Conservation (phyloP, 2,888 invertebrate genomes). For the Caenorhabditis sp. region DNA sequence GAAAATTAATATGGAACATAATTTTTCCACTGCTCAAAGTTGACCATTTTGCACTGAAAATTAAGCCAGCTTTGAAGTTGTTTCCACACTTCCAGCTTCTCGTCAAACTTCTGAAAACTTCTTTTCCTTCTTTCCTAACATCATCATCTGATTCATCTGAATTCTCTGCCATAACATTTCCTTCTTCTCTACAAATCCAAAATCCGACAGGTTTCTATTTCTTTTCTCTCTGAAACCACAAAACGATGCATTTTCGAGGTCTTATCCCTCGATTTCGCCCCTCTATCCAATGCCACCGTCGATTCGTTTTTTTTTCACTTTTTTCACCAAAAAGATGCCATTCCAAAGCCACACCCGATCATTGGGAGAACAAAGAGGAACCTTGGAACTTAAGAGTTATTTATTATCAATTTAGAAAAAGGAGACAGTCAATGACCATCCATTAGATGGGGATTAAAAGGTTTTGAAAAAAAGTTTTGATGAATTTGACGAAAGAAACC, state of each 20-base stretch:
- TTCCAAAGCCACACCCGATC: slow-evolving; percentile 28
- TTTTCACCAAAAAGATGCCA: slow-evolving; percentile 26
- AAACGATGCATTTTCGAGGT: slow-evolving; percentile 28
- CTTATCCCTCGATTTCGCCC: slow-evolving; percentile 19
- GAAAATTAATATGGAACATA: no score
- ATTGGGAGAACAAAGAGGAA: slow-evolving; percentile 8
- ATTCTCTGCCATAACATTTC: slow-evolving; percentile 10
- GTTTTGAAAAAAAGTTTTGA: not conserved
- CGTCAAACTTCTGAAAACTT: no score
- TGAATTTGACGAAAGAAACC: not conserved
- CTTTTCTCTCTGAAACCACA: slow-evolving; percentile 12
- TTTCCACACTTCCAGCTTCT: no score
- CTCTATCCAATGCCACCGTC: slow-evolving; percentile 2
- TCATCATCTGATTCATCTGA: not conserved
- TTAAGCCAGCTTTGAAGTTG: no score
- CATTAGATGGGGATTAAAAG: not conserved
- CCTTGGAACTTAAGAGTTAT: slow-evolving; percentile 20
- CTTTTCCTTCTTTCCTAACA: no score
- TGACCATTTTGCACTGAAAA: no score
- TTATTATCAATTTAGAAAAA: slow-evolving; percentile 13
- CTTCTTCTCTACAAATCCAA: slow-evolving; percentile 16
- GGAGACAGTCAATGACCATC: slow-evolving; percentile 7
- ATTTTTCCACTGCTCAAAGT: no score
- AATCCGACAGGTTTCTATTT: slow-evolving; percentile 49
- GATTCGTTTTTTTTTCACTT: slow-evolving; percentile 1